A percentile compares a stretch with the other conserved stretches of the same genome.
Evolutionary conservation across 2,797 vertebrate genomes (phyloP).

Genomic region (Denticeps clupeoides): DNA sequence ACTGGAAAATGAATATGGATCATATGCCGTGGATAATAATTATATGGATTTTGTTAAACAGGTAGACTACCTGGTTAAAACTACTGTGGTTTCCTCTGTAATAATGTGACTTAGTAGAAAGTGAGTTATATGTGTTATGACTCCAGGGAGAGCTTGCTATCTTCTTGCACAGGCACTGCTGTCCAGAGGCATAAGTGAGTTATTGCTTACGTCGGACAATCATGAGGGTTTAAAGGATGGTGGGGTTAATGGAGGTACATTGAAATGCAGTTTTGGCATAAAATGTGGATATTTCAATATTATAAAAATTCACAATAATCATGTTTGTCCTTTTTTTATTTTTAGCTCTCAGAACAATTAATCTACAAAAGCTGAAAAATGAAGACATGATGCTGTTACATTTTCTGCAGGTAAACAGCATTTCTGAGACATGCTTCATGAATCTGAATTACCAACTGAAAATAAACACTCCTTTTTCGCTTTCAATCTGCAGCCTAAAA

Average conservation of each 20-base stretch:
- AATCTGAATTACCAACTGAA: not conserved
- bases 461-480: not conserved
- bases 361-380: slow-evolving; percentile 62
- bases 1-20: slow-evolving; percentile 87
- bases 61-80: no score
- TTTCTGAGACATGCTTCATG: not conserved
- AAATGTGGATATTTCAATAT: no score
- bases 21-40: slow-evolving; percentile 68
- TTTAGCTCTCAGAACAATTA: slow-evolving; percentile 72
- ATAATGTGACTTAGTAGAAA: not conserved
- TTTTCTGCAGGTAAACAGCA: slow-evolving; percentile 59
- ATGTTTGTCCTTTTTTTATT: slow-evolving; percentile 1
- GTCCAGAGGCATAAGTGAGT: slow-evolving; percentile 72
- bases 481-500: slow-evolving; percentile 52
- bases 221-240: slow-evolving; percentile 58
- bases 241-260: slow-evolving; percentile 70
- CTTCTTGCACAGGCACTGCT: slow-evolving; percentile 61
- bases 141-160: not conserved
- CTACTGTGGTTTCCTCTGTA: not conserved
- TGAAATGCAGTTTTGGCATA: no score
- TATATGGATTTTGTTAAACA: slow-evolving; percentile 84
- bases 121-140: not conserved
- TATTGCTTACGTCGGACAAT: slow-evolving; percentile 76
- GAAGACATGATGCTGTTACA: slow-evolving; percentile 57
- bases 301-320: no score